Conservation (phyloP, 2,888 invertebrate genomes). For the Synergus umbraculus region DNA sequence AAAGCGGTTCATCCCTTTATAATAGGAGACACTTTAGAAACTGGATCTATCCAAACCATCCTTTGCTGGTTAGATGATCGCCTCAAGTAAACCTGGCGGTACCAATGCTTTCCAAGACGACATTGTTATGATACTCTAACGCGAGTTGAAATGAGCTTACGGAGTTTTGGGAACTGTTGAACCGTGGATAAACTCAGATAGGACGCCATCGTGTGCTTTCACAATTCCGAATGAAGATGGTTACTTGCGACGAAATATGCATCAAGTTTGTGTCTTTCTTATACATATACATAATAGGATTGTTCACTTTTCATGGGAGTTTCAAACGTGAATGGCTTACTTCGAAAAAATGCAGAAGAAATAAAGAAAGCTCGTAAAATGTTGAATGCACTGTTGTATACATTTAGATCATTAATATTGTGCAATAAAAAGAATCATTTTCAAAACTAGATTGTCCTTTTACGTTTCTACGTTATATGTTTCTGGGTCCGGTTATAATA, state of each 20-base stretch:
- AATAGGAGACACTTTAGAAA: not conserved
- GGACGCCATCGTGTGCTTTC: constrained; percentile 32
- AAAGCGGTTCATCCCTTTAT: not conserved
- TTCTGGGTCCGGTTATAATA: too few relatives aligned
- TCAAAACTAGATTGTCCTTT: too few relatives aligned
- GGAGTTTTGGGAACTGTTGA: constrained; percentile 36
- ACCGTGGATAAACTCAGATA: constrained; percentile 39
- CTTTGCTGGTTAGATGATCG: constrained; percentile 26
- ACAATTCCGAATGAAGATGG: constrained; percentile 26
- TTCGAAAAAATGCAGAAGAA: not conserved
- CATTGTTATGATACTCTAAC: constrained; percentile 39
- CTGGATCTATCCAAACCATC: constrained; percentile 12
- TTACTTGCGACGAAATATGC: constrained; percentile 29
- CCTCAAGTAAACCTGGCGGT: constrained; percentile 27
- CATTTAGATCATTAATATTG: not conserved
- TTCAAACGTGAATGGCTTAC: not conserved
- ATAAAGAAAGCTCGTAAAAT: not conserved
- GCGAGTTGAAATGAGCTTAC: constrained; percentile 41
- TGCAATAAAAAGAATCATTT: too few relatives aligned
- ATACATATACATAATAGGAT: constrained; percentile 18
- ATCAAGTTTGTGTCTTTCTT: constrained; percentile 30
- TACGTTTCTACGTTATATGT: too few relatives aligned
- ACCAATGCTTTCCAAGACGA: constrained; percentile 34
- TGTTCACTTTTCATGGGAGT: constrained; percentile 9
- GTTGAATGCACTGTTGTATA: not conserved